These are phyloP conservation scores for Nasonia longicornis DNA, from an alignment of 1,140 invertebrate species.

Conservation along the genomic window DNA sequence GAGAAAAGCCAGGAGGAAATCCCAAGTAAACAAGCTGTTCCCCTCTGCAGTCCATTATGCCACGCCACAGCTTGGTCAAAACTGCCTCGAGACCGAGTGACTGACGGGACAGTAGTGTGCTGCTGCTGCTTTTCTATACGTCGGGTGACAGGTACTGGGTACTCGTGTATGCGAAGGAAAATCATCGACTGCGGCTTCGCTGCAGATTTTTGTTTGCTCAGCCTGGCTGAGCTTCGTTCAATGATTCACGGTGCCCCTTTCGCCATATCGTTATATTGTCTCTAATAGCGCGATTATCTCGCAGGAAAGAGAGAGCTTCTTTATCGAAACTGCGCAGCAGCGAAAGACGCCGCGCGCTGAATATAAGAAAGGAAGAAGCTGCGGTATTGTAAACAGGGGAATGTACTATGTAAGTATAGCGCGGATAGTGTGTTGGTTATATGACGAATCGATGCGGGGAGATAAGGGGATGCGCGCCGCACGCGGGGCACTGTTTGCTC, in stretches of 20 bases:
- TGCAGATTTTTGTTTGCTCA: slow-evolving; percentile 2
- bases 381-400: not conserved
- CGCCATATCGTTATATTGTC: not conserved
- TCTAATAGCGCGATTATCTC: slow-evolving; percentile 12
- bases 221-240: not conserved
- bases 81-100: not conserved
- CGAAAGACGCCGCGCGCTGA: not conserved
- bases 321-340: slow-evolving; percentile 1
- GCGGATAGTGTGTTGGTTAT: not conserved
- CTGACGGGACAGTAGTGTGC: not conserved
- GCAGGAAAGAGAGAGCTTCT: not conserved
- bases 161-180: not conserved
- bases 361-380: not conserved
- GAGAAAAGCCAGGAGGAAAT: not conserved
- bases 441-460: slow-evolving; percentile 13
- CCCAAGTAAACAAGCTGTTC: slow-evolving; percentile 11
- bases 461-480: not conserved
- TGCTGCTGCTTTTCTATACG: not conserved
- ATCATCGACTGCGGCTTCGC: not conserved
- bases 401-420: not conserved
- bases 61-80: not conserved
- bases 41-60: not conserved
- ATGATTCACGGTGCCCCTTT: not conserved
- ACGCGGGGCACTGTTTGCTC: not conserved
- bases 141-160: slow-evolving; percentile 2